These are phyloP conservation scores for Nerophis lumbriciformis DNA, from an alignment of 2,113 vertebrate genomes.

Conservation along the genomic window DNA sequence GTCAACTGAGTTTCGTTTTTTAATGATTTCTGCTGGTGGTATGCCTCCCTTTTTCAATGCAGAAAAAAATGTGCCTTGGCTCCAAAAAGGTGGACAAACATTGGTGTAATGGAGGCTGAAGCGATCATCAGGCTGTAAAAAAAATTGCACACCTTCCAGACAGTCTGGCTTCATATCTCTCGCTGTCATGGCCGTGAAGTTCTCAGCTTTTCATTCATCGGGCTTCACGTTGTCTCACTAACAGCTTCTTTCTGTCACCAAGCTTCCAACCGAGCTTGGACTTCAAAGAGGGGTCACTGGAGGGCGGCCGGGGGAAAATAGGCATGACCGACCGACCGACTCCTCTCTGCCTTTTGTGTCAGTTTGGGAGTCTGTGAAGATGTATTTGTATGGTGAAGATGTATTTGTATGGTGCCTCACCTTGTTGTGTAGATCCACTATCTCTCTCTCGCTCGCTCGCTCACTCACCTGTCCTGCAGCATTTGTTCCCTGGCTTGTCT, in stretches of 20 bases:
- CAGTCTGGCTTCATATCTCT: slow-evolving; percentile 1
- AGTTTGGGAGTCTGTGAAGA: slow-evolving; percentile 20
- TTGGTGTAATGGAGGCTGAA: slow-evolving; percentile 7
- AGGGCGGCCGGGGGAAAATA: slow-evolving; percentile 36
- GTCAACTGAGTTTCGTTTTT: too few relatives aligned
- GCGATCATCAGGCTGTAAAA: slow-evolving; percentile 20
- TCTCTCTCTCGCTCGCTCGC: slow-evolving; percentile 6
- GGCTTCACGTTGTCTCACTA: neutral
- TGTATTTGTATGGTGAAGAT: slow-evolving; percentile 18
- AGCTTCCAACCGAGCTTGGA: slow-evolving; percentile 20
- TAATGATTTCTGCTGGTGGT: too few relatives aligned
- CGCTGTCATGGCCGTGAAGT: slow-evolving; percentile 2
- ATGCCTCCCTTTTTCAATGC: too few relatives aligned
- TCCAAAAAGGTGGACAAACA: too few relatives aligned
- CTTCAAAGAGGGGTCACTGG: slow-evolving; percentile 45
- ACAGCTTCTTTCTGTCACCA: too few relatives aligned
- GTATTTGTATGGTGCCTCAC: slow-evolving; percentile 13
- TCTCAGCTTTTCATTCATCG: neutral
- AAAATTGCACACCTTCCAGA: slow-evolving; percentile 13
- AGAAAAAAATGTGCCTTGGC: too few relatives aligned
- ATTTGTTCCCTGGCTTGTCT: slow-evolving; percentile 1
- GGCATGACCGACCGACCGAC: slow-evolving; percentile 37
- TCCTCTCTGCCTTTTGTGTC: slow-evolving; percentile 33
- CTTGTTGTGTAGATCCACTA: slow-evolving; percentile 16
- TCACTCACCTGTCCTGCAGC: slow-evolving; percentile 8